These are phyloP conservation scores for Gallinago paraguaiae DNA, from an alignment of 2,113 vertebrate species.

Conservation along the genomic window DNA sequence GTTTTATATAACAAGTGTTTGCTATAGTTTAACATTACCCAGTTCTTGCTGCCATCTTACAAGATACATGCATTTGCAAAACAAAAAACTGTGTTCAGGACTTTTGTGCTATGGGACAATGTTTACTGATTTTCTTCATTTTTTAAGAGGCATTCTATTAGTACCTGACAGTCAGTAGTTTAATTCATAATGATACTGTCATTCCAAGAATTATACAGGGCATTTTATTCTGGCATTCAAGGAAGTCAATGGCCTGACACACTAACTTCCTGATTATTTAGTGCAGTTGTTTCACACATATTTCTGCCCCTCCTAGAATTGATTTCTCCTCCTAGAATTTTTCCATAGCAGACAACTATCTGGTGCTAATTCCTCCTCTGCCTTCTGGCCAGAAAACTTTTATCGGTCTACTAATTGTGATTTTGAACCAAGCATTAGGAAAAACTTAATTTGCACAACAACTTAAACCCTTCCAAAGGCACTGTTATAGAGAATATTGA, in stretches of 20 bases:
- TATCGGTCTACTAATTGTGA: background rate
- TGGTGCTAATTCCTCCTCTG: background rate
- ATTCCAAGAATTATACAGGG: background rate
- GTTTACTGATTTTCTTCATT: background rate
- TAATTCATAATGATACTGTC: background rate
- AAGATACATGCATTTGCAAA: background rate
- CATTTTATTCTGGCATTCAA: background rate
- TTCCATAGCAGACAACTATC: background rate
- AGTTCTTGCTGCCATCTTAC: background rate
- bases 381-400: background rate
- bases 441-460: background rate
- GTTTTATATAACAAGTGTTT: background rate
- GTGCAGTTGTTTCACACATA: background rate
- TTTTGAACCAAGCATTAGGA: background rate
- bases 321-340: background rate
- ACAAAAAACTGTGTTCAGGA: background rate
- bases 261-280: background rate
- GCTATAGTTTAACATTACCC: accelerated
- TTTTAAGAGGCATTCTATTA: background rate
- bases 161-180: background rate
- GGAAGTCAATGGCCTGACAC: background rate
- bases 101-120: accelerated
- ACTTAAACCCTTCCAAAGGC: background rate
- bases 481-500: background rate
- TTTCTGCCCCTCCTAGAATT: background rate